Evolutionary conservation across 2,888 invertebrate genomes (phyloP).

Genomic region (Cartodere bifasciata): DNA sequence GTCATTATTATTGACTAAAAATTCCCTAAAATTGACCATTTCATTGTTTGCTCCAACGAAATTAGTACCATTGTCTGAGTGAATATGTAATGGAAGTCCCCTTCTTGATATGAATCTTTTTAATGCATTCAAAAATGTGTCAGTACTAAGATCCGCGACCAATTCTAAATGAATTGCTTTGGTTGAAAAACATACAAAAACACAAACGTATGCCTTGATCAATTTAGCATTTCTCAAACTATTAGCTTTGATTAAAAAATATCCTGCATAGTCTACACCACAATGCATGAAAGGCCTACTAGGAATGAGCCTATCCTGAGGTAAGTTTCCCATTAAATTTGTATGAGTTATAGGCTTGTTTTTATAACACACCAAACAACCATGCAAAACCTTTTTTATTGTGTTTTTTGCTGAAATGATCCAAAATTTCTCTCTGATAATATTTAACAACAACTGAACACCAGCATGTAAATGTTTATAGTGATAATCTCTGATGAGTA

Average conservation of each 20-base stretch:
- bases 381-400: not conserved
- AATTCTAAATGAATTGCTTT: constrained; percentile 25
- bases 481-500: not conserved
- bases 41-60: constrained; percentile 3
- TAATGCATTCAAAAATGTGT: constrained; percentile 23
- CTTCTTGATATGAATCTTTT: constrained; percentile 22
- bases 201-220: constrained; percentile 18
- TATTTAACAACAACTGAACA: not conserved
- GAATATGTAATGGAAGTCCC: constrained; percentile 15
- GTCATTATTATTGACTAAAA: not conserved
- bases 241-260: constrained; percentile 17
- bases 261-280: constrained; percentile 21
- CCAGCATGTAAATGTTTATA: constrained; percentile 2
- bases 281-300: constrained; percentile 10
- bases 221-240: constrained; percentile 12
- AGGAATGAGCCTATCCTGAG: constrained; percentile 8
- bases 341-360: not conserved
- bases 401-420: not conserved
- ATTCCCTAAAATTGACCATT: not conserved
- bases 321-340: constrained; percentile 1
- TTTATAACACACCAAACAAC: not conserved
- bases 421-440: constrained; percentile 1
- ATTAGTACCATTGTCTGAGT: constrained; percentile 3
- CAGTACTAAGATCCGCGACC: constrained; percentile 20
- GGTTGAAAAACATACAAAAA: constrained; percentile 22